phyloP scores from a whole-genome alignment of 2,888 invertebrate species.

The Rhopalosiphum nymphaeae region DNA sequence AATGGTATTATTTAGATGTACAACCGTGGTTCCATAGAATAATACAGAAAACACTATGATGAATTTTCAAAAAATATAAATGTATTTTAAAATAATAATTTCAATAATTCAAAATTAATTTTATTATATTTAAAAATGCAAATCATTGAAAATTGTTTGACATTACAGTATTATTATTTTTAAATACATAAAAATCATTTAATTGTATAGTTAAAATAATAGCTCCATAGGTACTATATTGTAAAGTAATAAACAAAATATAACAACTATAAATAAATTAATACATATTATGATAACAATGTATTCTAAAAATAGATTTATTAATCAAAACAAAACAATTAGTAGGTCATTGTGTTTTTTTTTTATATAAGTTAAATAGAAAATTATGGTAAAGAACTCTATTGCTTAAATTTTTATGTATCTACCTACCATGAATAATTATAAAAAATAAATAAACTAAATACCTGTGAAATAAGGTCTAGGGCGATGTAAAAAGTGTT shows the following conservation, averaged over 20 bases:
- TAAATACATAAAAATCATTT: not conserved
- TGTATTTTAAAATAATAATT: not conserved
- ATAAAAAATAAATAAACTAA: not conserved
- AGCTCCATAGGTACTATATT: not conserved
- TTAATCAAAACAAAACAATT: not conserved
- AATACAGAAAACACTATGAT: not conserved
- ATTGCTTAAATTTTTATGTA: not conserved
- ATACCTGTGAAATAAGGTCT: slow-evolving; percentile 49
- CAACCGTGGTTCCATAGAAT: not conserved
- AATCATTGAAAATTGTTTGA: not conserved
- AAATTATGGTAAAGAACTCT: not conserved
- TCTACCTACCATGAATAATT: not conserved
- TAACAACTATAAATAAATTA: not conserved
- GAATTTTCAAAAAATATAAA: too few species aligned
- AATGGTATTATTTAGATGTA: not conserved
- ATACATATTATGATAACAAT: not conserved
- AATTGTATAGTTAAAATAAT: not conserved
- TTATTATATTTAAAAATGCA: not conserved
- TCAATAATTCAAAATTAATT: not conserved
- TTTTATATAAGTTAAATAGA: not conserved
- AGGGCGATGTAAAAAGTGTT: slow-evolving; percentile 39
- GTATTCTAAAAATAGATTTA: not conserved
- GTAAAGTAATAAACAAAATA: not conserved
- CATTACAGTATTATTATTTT: not conserved
- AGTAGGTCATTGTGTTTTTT: not conserved